Conservation (phyloP, 2,888 invertebrate genomes). For the Diachrysia chrysitis region DNA sequence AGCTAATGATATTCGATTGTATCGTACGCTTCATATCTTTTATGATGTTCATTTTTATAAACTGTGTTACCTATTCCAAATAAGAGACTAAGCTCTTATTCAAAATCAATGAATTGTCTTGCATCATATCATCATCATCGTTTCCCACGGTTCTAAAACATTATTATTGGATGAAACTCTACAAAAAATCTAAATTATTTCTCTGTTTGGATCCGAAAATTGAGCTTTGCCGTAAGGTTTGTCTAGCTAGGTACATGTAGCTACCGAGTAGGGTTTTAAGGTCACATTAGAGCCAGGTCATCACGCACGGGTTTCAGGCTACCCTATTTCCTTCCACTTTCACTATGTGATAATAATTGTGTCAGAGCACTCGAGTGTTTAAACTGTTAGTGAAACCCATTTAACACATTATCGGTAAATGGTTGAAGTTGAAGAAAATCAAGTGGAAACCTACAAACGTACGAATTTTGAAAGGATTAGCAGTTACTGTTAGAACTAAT, state of each 20-base stretch:
- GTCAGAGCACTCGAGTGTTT: slow-evolving; percentile 13
- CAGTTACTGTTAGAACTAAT: too few relatives aligned
- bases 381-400: not conserved
- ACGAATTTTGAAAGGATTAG: too few relatives aligned
- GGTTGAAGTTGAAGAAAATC: not conserved
- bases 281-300: slow-evolving; percentile 51
- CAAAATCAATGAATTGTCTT: too few relatives aligned
- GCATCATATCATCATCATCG: too few relatives aligned
- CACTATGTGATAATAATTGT: slow-evolving; percentile 19
- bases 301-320: slow-evolving; percentile 18
- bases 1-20: not conserved
- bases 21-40: not conserved
- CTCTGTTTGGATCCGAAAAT: too few relatives aligned
- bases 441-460: not conserved
- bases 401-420: not conserved
- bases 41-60: not conserved
- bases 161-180: too few relatives aligned
- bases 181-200: not conserved
- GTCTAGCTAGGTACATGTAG: not conserved
- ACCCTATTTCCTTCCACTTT: slow-evolving; percentile 46
- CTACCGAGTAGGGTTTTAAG: slow-evolving; percentile 32
- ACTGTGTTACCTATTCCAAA: not conserved
- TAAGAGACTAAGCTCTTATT: not conserved
- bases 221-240: too few relatives aligned
- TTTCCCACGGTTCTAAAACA: too few relatives aligned